Evolutionary conservation across 2,113 vertebrate species (phyloP).

Genomic region (Phalacrocorax carbo): DNA sequence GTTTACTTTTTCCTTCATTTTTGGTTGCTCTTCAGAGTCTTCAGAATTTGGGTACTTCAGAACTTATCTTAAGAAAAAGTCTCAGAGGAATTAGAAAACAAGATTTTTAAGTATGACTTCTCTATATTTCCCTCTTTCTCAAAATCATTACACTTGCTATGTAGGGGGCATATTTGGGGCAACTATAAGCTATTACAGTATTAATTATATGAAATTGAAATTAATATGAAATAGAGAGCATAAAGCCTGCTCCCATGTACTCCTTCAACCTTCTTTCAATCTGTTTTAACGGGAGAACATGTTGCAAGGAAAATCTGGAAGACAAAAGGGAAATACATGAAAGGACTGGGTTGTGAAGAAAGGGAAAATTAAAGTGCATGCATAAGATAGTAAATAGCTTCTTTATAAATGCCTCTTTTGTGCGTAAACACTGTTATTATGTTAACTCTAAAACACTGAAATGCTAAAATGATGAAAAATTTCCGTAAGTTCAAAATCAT

Average conservation of each 20-base stretch:
- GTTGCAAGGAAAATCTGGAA: neutral
- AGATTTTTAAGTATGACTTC: neutral
- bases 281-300: neutral
- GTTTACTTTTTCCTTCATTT: neutral
- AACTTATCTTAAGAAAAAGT: neutral
- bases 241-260: neutral
- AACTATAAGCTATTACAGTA: neutral
- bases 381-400: neutral
- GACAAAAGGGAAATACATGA: neutral
- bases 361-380: neutral
- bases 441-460: neutral
- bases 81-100: neutral
- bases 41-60: neutral
- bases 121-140: neutral
- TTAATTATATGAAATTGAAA: neutral
- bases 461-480: neutral
- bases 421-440: neutral
- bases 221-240: neutral
- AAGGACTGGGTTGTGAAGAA: neutral
- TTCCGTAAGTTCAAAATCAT: neutral
- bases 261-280: neutral
- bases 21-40: neutral
- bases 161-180: neutral
- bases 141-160: neutral
- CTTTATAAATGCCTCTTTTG: neutral